Conservation (phyloP, 2,797 vertebrate genomes). For the Gorsachius magnificus region DNA sequence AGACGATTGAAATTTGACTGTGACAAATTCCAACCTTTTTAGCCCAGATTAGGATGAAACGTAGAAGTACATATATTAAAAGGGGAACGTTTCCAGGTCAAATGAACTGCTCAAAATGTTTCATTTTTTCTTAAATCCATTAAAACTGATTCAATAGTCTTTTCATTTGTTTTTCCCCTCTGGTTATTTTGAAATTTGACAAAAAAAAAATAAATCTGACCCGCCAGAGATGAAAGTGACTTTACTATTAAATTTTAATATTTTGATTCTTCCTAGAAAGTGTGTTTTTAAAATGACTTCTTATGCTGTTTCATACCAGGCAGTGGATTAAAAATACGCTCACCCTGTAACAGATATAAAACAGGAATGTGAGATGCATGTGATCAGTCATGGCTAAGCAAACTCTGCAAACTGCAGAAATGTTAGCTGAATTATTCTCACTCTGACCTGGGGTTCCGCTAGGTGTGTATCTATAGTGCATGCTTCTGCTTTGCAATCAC, state of each 20-base stretch:
- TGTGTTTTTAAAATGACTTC: background rate
- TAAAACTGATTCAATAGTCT: conserved; percentile 1
- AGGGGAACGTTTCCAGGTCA: conserved; percentile 9
- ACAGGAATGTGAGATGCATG: background rate
- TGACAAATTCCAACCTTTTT: conserved; percentile 2
- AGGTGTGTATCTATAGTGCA: background rate
- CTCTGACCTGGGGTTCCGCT: background rate
- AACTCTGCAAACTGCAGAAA: background rate
- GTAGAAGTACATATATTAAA: background rate
- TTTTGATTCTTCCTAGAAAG: background rate
- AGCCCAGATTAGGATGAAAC: background rate
- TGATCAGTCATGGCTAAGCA: conserved; percentile 11
- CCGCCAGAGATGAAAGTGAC: background rate
- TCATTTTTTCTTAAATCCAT: conserved; percentile 32
- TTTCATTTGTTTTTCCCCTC: conserved; percentile 16
- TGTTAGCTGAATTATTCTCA: conserved; percentile 24
- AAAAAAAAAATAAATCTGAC: background rate
- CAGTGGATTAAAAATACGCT: background rate
- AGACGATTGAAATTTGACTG: conserved; percentile 2
- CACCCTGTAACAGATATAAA: background rate
- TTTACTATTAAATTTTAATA: background rate
- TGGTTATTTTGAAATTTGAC: background rate
- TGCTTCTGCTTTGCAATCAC: conserved; percentile 17
- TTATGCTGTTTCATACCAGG: background rate
- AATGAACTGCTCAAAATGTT: conserved; percentile 11